Base-by-base conservation (phyloP, 2,888 invertebrate species). In the Bruchidius siliquastri region DNA sequence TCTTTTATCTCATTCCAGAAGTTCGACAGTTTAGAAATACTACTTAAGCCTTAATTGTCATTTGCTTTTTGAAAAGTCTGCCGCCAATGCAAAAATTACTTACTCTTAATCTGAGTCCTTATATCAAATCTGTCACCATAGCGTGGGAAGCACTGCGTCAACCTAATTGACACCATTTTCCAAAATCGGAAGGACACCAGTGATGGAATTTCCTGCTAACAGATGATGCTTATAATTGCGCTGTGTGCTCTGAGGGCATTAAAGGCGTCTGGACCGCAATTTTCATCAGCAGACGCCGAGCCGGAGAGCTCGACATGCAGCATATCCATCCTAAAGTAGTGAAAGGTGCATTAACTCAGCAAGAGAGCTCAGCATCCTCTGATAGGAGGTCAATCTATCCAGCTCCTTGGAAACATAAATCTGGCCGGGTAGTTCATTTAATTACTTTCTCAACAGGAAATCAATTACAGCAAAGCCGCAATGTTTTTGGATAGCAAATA, bases 401-500 rank as follows among this genome's bases (percentile, higher is more conserved):
- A 26, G 69, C 49, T 21, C 22, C 49, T 21, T 69, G 49, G 21
- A 67, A 69, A 70, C 20, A 67, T 74, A 77, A 73, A 75, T 74
- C 72, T 71, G 70, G 72, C 74, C 74, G 74, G 78, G 78, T 77
- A 77, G 77, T 75, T 78, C 75, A 78, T 79, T 80, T 79, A 78
- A 80, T 81, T 81, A 80, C 77, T 81, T 79, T 80, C 79, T 79
- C 76, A 82, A 20, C 87, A 93, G 90, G 93, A 93, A 87, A 91
- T 96, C 22, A 93, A 93, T 68, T 94, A 93, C 86, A 93, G 94
- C 82, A 95, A 95, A 86, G 94, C 95, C 0, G 90, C 92, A 0
- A 91, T 96, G 84, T 93, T 98, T 84, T 87, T 98, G 73, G 97
- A 98, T 87, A 93, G 94, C 4, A 92, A 93, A n/a, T 94, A 96